phyloP scores from a whole-genome alignment of 2,888 invertebrate species.

The Smittia aterrima region DNA sequence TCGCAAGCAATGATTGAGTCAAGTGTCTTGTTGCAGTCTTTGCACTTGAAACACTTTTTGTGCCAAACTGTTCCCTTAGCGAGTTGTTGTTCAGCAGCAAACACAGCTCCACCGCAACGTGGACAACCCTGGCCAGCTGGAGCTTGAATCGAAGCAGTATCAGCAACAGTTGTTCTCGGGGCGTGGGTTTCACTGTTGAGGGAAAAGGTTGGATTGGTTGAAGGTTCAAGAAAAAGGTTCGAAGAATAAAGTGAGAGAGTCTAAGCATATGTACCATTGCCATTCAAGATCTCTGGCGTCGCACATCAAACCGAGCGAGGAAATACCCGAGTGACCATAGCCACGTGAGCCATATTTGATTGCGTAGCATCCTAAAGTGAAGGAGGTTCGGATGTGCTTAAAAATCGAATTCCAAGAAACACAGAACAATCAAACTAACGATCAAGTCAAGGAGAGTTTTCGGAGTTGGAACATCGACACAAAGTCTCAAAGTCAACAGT shows the following conservation, averaged over 20 bases:
- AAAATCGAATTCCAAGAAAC: neutral
- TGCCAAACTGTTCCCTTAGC: slow-evolving; percentile 91
- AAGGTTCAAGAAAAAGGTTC: neutral
- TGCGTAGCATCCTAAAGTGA: slow-evolving; percentile 82
- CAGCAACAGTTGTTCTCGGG: slow-evolving; percentile 72
- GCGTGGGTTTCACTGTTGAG: slow-evolving; percentile 65
- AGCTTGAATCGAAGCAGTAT: slow-evolving; percentile 77
- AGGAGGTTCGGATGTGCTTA: slow-evolving; percentile 21
- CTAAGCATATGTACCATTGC: slow-evolving; percentile 61
- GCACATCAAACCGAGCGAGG: slow-evolving; percentile 78
- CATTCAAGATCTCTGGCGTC: slow-evolving; percentile 75
- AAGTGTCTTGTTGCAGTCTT: slow-evolving; percentile 87
- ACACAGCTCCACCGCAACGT: slow-evolving; percentile 85
- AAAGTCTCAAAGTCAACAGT: neutral
- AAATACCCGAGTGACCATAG: slow-evolving; percentile 88
- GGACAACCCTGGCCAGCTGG: slow-evolving; percentile 85
- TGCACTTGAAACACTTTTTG: slow-evolving; percentile 90
- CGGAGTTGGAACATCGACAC: neutral
- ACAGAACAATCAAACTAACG: neutral
- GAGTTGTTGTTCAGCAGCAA: slow-evolving; percentile 90
- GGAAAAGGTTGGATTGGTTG: slow-evolving; percentile 42
- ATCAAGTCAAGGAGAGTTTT: too few relatives aligned
- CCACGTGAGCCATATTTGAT: slow-evolving; percentile 93
- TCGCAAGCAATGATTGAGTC: slow-evolving; percentile 96
- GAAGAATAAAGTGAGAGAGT: neutral